Evolutionary conservation across 2,888 invertebrate genomes (phyloP).

Genomic region (Pristionchus japonicus): DNA sequence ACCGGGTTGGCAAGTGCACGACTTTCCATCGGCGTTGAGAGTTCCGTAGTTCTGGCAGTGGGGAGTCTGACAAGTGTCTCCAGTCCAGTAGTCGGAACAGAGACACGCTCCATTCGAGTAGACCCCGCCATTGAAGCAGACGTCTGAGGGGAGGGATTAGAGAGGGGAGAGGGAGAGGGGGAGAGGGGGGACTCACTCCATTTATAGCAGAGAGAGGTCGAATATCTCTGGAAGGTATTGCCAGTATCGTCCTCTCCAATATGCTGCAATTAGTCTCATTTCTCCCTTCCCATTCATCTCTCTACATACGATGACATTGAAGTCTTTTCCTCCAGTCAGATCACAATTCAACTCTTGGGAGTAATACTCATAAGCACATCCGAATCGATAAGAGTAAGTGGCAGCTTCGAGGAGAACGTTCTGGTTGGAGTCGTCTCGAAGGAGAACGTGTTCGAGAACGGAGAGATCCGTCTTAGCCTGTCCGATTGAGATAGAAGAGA

Average conservation of each 20-base stretch:
- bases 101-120: constrained; percentile 41
- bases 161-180: no score
- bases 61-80: constrained; percentile 21
- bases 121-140: constrained; percentile 34
- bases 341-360: constrained; percentile 65
- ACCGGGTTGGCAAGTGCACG: neutral
- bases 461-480: constrained; percentile 1
- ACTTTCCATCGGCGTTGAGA: neutral
- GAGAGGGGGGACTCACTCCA: neutral
- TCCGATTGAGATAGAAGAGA: neutral
- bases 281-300: neutral
- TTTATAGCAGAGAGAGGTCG: constrained; percentile 44
- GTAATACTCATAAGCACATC: constrained; percentile 63
- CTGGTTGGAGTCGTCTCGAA: neutral
- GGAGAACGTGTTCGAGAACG: constrained; percentile 7
- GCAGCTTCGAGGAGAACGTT: constrained; percentile 15
- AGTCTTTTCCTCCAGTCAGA: constrained; percentile 34
- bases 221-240: constrained; percentile 45
- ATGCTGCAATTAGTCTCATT: neutral
- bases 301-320: constrained; percentile 20
- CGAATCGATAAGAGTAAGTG: constrained; percentile 49
- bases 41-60: constrained; percentile 30
- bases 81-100: constrained; percentile 42
- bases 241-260: constrained; percentile 44
- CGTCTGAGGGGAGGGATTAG: neutral